phyloP scores from a whole-genome alignment of 2,113 vertebrate species.

The Phoenicopterus ruber region DNA sequence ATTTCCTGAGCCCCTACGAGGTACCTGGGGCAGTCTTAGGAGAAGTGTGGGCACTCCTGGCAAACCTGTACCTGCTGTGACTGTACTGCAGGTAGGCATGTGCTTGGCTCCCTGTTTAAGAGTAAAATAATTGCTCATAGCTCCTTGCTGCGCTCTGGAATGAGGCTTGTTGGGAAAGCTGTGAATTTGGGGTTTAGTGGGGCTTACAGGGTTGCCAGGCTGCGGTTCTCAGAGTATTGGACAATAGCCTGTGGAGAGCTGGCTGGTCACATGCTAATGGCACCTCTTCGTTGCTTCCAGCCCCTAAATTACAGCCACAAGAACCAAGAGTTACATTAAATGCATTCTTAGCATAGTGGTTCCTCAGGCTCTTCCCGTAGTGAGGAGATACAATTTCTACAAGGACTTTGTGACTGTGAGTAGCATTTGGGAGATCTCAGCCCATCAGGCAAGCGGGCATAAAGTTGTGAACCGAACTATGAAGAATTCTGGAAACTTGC shows the following conservation, averaged over 20 bases:
- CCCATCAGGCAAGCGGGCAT: not conserved
- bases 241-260: not conserved
- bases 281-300: not conserved
- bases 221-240: not conserved
- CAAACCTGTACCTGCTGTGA: not conserved
- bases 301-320: not conserved
- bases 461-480: not conserved
- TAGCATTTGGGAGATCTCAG: not conserved
- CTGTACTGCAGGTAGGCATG: not conserved
- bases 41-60: not conserved
- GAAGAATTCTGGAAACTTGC: not conserved
- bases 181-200: not conserved
- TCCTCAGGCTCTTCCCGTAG: not conserved
- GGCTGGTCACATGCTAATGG: not conserved
- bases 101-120: accelerated
- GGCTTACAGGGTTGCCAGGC: not conserved
- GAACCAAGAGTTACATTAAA: not conserved
- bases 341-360: not conserved
- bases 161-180: not conserved
- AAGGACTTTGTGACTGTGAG: not conserved
- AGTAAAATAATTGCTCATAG: not conserved
- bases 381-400: not conserved
- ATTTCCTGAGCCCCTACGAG: not conserved
- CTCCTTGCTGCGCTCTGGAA: not conserved
- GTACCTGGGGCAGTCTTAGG: not conserved